Percentiles rank a stretch among this genome's conserved stretches.
Evolutionary conservation across 2,888 invertebrate species (phyloP).

Genomic region (Drosophila paranaensis): DNA sequence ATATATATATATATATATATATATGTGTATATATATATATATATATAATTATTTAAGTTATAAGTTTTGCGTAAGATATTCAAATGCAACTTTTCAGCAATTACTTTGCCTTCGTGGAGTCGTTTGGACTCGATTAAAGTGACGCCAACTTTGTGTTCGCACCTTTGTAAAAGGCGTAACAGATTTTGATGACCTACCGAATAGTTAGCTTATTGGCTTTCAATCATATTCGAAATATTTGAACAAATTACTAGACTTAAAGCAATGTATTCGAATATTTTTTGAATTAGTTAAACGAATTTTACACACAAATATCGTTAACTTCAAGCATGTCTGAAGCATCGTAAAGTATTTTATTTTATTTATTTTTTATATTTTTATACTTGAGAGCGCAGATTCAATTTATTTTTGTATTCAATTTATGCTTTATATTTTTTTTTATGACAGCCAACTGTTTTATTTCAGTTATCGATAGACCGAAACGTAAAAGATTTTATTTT

Average conservation of each 20-base stretch:
- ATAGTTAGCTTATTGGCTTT: conserved; percentile 37
- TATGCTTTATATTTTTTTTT: conserved; percentile 7
- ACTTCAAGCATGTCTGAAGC: conserved; percentile 5
- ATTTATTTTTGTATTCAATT: conserved; percentile 9
- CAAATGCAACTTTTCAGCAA: conserved; percentile 19
- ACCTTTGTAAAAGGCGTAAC: conserved; percentile 57
- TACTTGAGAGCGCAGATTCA: conserved; percentile 4
- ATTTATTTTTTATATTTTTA: conserved; percentile 7
- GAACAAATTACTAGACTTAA: conserved; percentile 16
- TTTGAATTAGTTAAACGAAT: conserved; percentile 37
- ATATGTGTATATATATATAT: too few relatives aligned
- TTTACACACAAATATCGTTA: conserved; percentile 17
- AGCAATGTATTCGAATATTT: conserved; percentile 33
- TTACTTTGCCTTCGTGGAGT: conserved; percentile 27
- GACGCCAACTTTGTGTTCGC: conserved; percentile 61
- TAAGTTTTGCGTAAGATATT: conserved; percentile 29
- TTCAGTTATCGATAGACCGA: not conserved
- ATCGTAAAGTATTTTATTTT: conserved; percentile 15
- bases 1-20: too few relatives aligned
- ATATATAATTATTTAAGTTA: conserved; percentile 11
- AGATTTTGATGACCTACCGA: conserved; percentile 20
- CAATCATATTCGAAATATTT: conserved; percentile 25
- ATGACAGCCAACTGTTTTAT: conserved; percentile 41
- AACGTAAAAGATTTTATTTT: not conserved
- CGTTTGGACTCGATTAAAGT: conserved; percentile 18